Evolutionary conservation across 2,888 invertebrate species (phyloP).

Genomic region (Actias luna): DNA sequence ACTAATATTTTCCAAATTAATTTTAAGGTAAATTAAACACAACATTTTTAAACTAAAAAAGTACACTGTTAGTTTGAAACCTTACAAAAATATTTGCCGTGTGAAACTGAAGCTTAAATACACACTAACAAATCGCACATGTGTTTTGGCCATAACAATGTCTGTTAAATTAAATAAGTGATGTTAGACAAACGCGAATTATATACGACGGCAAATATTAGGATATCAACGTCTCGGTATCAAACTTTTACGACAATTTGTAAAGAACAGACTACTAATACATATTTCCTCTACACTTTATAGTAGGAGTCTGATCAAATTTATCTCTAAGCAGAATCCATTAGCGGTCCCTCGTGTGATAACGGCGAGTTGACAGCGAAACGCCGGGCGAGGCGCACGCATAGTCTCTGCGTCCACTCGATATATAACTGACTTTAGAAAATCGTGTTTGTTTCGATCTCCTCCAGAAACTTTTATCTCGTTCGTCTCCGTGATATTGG

Average conservation of each 20-base stretch:
- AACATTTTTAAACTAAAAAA: not conserved
- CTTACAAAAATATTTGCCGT: not conserved
- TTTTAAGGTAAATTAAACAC: not conserved
- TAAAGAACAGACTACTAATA: conserved; percentile 51
- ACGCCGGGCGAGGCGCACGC: conserved; percentile 51
- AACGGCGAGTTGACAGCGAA: conserved; percentile 59
- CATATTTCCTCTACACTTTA: conserved; percentile 70
- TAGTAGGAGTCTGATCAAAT: conserved; percentile 66
- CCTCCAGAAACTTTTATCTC: conserved; percentile 36
- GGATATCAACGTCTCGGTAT: not conserved
- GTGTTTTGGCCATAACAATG: not conserved
- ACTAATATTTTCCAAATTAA: not conserved
- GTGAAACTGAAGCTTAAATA: not conserved
- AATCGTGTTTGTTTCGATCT: conserved; percentile 35
- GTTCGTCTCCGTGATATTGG: conserved; percentile 13
- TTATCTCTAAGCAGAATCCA: conserved; percentile 71
- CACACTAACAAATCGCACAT: not conserved
- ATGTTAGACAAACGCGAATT: not conserved
- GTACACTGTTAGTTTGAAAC: not conserved
- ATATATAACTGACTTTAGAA: conserved; percentile 19
- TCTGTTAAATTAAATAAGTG: not conserved
- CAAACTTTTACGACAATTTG: not conserved
- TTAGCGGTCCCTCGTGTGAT: conserved; percentile 71
- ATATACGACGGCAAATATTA: conserved; percentile 1
- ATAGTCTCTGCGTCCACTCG: conserved; percentile 25